These are phyloP conservation scores for Spialia ferax DNA, from an alignment of 2,888 invertebrate genomes.

Conservation along the genomic window DNA sequence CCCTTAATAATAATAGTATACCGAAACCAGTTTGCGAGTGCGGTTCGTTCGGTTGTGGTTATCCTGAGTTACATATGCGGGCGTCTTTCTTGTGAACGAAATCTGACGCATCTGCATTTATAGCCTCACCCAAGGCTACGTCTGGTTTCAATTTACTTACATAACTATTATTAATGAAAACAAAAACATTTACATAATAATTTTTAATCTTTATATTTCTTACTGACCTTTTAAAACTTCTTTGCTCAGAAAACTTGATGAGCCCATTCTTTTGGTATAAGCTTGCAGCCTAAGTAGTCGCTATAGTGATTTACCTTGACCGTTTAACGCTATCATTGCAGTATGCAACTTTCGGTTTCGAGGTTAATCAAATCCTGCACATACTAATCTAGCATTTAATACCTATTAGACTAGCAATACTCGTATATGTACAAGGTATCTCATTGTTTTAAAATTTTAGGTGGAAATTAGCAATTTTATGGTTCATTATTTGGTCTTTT, in stretches of 20 bases:
- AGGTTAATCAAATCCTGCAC: slow-evolving; percentile 68
- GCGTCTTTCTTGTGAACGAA: slow-evolving; percentile 73
- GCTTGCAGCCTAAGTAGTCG: slow-evolving; percentile 48
- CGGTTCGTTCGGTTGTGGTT: slow-evolving; percentile 79
- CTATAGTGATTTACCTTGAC: slow-evolving; percentile 74
- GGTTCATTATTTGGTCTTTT: no score
- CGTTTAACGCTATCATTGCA: slow-evolving; percentile 62
- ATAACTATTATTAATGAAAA: slow-evolving; percentile 23
- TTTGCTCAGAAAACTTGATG: slow-evolving; percentile 1
- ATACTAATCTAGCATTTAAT: no score
- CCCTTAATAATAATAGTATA: slow-evolving; percentile 85
- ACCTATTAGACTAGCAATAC: no score
- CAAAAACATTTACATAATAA: background rate
- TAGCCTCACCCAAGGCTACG: slow-evolving; percentile 47
- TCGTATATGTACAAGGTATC: no score
- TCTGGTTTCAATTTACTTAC: slow-evolving; percentile 45
- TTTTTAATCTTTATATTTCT: background rate
- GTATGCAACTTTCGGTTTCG: slow-evolving; percentile 73
- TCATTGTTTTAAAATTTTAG: no score
- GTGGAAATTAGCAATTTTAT: no score
- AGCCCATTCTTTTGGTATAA: slow-evolving; percentile 9
- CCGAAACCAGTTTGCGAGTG: slow-evolving; percentile 83
- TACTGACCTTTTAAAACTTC: no score
- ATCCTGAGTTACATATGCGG: slow-evolving; percentile 80
- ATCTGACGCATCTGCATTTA: slow-evolving; percentile 59